Base-by-base conservation (phyloP, 1,140 invertebrate genomes). In the Leptoteleia sp. region DNA sequence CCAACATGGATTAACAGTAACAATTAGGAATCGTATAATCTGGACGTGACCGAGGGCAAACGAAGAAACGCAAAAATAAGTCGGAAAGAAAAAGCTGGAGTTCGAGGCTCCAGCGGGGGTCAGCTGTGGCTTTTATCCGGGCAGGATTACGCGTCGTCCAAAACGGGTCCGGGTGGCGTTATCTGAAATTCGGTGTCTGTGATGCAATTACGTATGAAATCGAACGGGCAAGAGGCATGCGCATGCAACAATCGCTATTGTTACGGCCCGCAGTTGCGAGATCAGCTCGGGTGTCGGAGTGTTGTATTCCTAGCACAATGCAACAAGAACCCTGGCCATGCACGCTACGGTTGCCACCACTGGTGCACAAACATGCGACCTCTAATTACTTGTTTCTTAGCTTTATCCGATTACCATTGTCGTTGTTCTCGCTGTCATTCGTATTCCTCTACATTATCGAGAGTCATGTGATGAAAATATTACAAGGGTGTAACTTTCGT, bases 361-460 rank as follows among this genome's bases (percentile, higher is more conserved):
- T 70, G 64, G n/a, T 67, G 64, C 76, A 57, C 33, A 65, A 72
- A 54, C 81, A 79, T 84, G 83, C 83, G 70, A 80, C 65, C 79
- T 76, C 67, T 81, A 81, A 82, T 81, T 72, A 84, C 79, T 82
- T 81, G 59, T 73, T 78, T 76, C 62, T 79, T 83, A 79, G 17
- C 73, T 57, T 81, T 81, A 78, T 81, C 79, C 79, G 79, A 81
- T 85, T 85, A 85, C 83, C 83, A 81, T 85, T 82, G 70, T 82
- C 83, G 82, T 81, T 83, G 80, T 73, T 82, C 83, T 83, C 83
- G 82, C 72, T 82, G 80, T 85, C 82, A 82, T 82, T 82, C 70
- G 81, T 81, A 82, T 81, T 83, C 81, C 81, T 83, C 82, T 83
- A 83, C 78, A 81, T 59, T 71, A n/a, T 82, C 64, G 76, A 80